Evolutionary conservation across 2,113 vertebrate species (phyloP).

Genomic region (Heteronetta atricapilla): DNA sequence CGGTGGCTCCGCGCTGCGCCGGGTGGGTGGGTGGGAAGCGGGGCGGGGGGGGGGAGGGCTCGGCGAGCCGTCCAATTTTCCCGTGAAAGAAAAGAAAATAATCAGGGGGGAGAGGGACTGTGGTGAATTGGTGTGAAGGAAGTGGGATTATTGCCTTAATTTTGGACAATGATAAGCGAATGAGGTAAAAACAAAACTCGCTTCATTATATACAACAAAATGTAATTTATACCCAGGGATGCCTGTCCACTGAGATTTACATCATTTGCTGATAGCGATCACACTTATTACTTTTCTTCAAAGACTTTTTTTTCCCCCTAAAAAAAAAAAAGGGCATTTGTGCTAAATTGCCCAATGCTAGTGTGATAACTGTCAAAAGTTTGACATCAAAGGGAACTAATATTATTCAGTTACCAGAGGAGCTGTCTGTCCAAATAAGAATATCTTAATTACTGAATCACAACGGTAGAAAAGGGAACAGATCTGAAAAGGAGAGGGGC

Average conservation of each 20-base stretch:
- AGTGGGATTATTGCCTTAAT: constrained; percentile 30
- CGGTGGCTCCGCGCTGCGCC: background rate
- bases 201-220: constrained; percentile 65
- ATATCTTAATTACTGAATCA: constrained; percentile 85
- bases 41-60: background rate
- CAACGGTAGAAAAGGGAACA: constrained; percentile 76
- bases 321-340: constrained; percentile 58
- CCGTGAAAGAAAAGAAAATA: constrained; percentile 34
- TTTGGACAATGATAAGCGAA: constrained; percentile 41
- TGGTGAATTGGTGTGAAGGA: background rate
- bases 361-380: constrained; percentile 83
- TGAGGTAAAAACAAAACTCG: constrained; percentile 62
- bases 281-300: constrained; percentile 77
- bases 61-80: constrained; percentile 26
- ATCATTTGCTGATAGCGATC: constrained; percentile 73
- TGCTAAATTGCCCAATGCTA: constrained; percentile 76
- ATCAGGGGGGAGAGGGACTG: background rate
- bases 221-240: constrained; percentile 67
- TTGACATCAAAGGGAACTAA: constrained; percentile 81
- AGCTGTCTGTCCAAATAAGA: constrained; percentile 78
- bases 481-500: constrained; percentile 70
- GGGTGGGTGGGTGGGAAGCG: constrained; percentile 16
- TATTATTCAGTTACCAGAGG: constrained; percentile 82
- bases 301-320: constrained; percentile 43
- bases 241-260: constrained; percentile 70